phyloP scores from a whole-genome alignment of 2,113 vertebrate genomes.

The Atractosteus spatula region DNA sequence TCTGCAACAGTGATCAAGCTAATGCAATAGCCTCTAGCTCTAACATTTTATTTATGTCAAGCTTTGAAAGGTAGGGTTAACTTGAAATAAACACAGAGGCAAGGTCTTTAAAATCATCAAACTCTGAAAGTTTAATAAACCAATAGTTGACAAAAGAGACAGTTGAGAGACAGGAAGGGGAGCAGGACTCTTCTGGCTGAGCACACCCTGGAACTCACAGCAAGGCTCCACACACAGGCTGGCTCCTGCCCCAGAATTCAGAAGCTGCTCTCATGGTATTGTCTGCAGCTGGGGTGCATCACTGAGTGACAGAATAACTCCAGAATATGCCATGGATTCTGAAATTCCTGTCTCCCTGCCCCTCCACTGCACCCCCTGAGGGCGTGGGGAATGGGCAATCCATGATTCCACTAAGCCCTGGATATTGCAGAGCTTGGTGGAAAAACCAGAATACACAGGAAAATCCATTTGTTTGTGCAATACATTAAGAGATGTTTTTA shows the following conservation, averaged over 20 bases:
- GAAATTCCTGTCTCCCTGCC: too few relatives aligned
- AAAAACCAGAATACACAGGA: background rate
- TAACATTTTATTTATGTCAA: too few relatives aligned
- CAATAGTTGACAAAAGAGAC: conserved; percentile 20
- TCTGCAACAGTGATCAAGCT: background rate
- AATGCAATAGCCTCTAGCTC: too few relatives aligned
- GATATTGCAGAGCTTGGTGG: conserved; percentile 8
- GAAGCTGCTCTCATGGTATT: too few relatives aligned
- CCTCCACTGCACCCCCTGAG: background rate
- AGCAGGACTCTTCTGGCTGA: conserved; percentile 3
- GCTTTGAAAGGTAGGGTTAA: background rate
- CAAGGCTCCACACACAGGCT: conserved; percentile 1
- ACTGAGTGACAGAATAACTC: too few relatives aligned
- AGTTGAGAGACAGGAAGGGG: conserved; percentile 9
- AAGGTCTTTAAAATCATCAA: conserved; percentile 21
- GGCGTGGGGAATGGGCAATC: background rate
- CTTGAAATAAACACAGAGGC: background rate
- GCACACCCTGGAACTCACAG: background rate
- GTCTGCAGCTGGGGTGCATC: too few relatives aligned
- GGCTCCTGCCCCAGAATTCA: background rate
- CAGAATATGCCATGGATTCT: too few relatives aligned
- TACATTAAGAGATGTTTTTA: too few relatives aligned
- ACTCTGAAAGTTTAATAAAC: conserved; percentile 27
- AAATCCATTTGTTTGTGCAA: background rate
- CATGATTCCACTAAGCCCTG: conserved; percentile 3